Base-by-base conservation (phyloP, 2,797 vertebrate species). In the Picus viridis region DNA sequence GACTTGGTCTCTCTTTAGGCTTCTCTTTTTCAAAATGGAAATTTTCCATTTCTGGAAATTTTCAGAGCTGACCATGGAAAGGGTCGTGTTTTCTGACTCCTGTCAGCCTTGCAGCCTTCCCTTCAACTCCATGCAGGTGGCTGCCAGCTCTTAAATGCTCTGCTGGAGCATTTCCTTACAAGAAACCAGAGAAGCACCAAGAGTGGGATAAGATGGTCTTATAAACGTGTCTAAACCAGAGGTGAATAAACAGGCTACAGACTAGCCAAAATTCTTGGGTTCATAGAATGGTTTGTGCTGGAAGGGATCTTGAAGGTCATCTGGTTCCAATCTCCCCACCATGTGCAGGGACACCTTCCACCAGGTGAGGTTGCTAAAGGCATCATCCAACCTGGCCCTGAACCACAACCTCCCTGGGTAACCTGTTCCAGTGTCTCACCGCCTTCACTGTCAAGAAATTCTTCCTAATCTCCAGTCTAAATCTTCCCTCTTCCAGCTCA, bases 111-210 rank as follows among this genome's bases (percentile, higher is more conserved):
- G 41, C 76, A 85, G 65, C 67, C 85, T 43, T 93, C 73, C 63
- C 43, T 41, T 36, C 51, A 36, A 68, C 81, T 72, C 36, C 77
- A 59, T 10, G 0, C 67, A 88, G 67, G 83, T 78, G 59, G 18
- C 76, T 89, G 70, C 81, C 47, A 36, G 75, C 84, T 86, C 92
- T 91, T 89, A 73, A 82, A 61, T 68, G 68, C 68, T 94, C 64
- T 80, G 36, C 64, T 94, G 73, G 56, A 93, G 51, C 56, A 0
- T 83, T 81, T 78, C 34, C 74, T 57, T 63, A 10, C 9, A 0
- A 41, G 63, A 89, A 88, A 70, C 49, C 69, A 64, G 34, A 84
- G 57, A 24, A 65, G 67, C 32, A 34, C 36, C 72, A 30, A 78
- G 82, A 63, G 49, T 27, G 16, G 63, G 67, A 64, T 81, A 56